Evolutionary conservation across 2,797 vertebrate species (phyloP), one percentile per base, ranked within the genome.

Genomic region (Tokudaia tokunoshimensis): DNA sequence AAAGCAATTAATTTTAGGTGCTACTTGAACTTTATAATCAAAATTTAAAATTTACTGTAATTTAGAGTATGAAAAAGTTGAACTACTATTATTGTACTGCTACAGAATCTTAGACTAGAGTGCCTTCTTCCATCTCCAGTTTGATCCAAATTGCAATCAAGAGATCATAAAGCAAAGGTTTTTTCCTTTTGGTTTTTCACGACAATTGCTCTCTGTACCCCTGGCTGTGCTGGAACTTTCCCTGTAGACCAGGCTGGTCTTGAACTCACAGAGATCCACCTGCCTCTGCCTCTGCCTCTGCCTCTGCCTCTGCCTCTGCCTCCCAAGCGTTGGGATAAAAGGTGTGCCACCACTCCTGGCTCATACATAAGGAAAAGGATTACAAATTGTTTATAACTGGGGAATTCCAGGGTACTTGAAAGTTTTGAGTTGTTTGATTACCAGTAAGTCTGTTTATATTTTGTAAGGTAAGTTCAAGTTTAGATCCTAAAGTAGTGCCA

Each of bases 1-100:
- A 63, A 95, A 94, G 24, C 34, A 92, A 8, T 44, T 76, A 65
- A 81, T 89, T 94, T 65, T 90, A 70, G 52, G 55, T 96, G n/a
- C 11, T 47, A 37, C 22, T 92, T 84, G n/a, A 61, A 92, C n/a
- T 92, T 97, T 65, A 89, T 88, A 91, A 55, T 94, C 17, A 94
- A 52, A 92, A 87, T 95, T 63, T 14, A 37, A 72, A 88, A 59
- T 55, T 87, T 41, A 75, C 26, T 57, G 86, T 75, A 87, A 74
- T 87, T 72, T 92, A 81, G 92, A 63, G 91, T 80, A 76, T 78
- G 47, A 37, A 67, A 34, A 79, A 52, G 75, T 50, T 89, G 67
- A 96, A 96, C 89, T 88, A 80, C 4, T 75, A 0, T 91, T 91
- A 50, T 96, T 94, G 44, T 83, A 11, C 44, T 29, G 6, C 31